These are phyloP conservation scores for Zoanthus sociatus DNA, from an alignment of 92 coral and sea anemone species.

Conservation along the genomic window DNA sequence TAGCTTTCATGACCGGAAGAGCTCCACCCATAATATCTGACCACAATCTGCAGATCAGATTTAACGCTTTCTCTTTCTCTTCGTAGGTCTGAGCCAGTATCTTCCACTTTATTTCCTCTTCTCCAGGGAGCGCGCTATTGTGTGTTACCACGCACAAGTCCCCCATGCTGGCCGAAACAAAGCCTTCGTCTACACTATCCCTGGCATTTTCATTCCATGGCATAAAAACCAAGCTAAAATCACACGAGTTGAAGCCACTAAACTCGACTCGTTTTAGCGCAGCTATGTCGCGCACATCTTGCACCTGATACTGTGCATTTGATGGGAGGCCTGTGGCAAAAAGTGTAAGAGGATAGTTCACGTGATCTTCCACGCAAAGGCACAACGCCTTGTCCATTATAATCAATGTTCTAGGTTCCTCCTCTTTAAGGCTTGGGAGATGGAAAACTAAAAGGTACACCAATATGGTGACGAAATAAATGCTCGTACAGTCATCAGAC, in stretches of 20 bases:
- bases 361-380: constrained; percentile 93
- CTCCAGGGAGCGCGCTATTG: constrained; percentile 45
- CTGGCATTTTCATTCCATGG: constrained; percentile 60
- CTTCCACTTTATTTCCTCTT: constrained; percentile 79
- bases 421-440: constrained; percentile 59
- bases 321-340: constrained; percentile 98
- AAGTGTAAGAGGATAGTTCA: constrained; percentile 91
- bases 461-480: constrained; percentile 76
- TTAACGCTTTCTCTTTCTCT: constrained; percentile 95
- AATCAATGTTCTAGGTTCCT: constrained; percentile 88
- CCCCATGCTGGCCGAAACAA: constrained; percentile 91
- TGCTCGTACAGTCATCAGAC: constrained; percentile 69
- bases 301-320: constrained; percentile 86
- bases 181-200: constrained; percentile 71
- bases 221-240: constrained; percentile 84
- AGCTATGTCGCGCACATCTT: constrained; percentile 86
- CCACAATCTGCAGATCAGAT: constrained; percentile 91
- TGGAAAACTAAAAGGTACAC: constrained; percentile 89
- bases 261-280: constrained; percentile 93
- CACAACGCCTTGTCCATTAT: constrained; percentile 88
- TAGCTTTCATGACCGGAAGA: constrained; percentile 89
- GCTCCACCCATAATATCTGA: constrained; percentile 85
- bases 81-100: constrained; percentile 95
- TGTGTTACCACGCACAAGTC: constrained; percentile 85
- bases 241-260: constrained; percentile 92